Base-by-base conservation (phyloP, 2,888 invertebrate species). In the Tetranychus piercei region DNA sequence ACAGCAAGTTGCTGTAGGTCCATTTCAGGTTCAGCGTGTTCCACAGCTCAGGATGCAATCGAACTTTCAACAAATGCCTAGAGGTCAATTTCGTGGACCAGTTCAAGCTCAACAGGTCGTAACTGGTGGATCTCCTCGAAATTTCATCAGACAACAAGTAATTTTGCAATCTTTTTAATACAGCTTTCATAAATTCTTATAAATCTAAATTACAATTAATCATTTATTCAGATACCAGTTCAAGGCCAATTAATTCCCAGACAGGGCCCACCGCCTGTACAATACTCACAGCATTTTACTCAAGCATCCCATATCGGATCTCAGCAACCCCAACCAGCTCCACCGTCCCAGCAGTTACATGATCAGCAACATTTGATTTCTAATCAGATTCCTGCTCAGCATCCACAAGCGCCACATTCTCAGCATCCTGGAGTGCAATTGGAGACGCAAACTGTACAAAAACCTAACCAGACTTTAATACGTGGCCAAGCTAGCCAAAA, bases 231-330 rank as follows among this genome's bases (percentile, higher is more conserved):
- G 44, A 73, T 73, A 55, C 73, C 22, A 65, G 20, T 22, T n/a
- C 73, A 65, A 55, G 69, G 69, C 20, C 69, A 69, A 55, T 55
- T 55, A 22, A 73, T 73, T 55, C 73, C 11, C 18, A 15, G n/a
- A 45, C 73, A 65, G 64, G 69, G 69, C 23, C 69, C 20, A 43
- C 44, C n/a, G 43, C 71, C 11, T 8, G 34, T 71, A 7, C 71
- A 71, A 44, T 44, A 71, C 34, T 43, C 44, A 18, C 71, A 71
- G 23, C 22, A 23, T 20, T 34, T 23, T 44, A n/a, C 15, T 15
- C 44, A 71, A 71, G 44, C 43, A n/a, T 18, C 71, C 20, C 71
- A 71, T 43, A 44, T 44, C 43, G 71, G 22, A 64, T 77, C 75
- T 44, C 76, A 75, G 20, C 74, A 73, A 55, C 65, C 71, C 11